A percentile compares a stretch with the other conserved stretches of the same genome.
Evolutionary conservation across 2,888 invertebrate genomes (phyloP).

Genomic region (Dynastes grantii): DNA sequence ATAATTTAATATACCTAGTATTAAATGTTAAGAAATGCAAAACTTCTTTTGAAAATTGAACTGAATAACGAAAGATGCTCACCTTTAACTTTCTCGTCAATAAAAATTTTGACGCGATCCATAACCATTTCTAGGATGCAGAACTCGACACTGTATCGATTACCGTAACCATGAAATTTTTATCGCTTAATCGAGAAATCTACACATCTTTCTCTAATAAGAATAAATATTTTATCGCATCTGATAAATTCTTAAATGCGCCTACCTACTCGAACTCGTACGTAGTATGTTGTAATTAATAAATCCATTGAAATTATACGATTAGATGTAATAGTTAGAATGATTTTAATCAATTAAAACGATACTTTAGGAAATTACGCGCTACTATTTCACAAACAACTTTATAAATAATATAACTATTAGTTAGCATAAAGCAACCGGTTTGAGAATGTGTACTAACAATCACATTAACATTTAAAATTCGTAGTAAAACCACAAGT

Average conservation of each 20-base stretch:
- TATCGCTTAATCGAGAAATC: not conserved
- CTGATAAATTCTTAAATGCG: not conserved
- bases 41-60: not conserved
- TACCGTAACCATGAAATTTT: not conserved
- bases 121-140: not conserved
- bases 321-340: not conserved
- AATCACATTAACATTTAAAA: not conserved
- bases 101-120: slow-evolving; percentile 6
- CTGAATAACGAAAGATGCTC: not conserved
- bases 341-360: not conserved
- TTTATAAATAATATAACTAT: not conserved
- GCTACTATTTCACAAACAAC: not conserved
- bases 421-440: not conserved
- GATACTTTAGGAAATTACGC: not conserved
- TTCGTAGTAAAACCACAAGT: slow-evolving; percentile 20
- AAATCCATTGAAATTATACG: not conserved
- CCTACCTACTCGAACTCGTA: not conserved
- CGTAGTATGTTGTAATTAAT: not conserved
- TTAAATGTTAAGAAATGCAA: not conserved
- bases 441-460: not conserved
- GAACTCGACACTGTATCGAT: not conserved
- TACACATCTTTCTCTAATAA: not conserved
- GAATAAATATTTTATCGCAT: not conserved
- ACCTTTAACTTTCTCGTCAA: slow-evolving; percentile 21
- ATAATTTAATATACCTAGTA: not conserved